A percentile compares a stretch with the other conserved stretches of the same genome.
These are phyloP conservation scores for Orchestes rusci DNA, from an alignment of 2,888 invertebrate species.

Conservation along the genomic window DNA sequence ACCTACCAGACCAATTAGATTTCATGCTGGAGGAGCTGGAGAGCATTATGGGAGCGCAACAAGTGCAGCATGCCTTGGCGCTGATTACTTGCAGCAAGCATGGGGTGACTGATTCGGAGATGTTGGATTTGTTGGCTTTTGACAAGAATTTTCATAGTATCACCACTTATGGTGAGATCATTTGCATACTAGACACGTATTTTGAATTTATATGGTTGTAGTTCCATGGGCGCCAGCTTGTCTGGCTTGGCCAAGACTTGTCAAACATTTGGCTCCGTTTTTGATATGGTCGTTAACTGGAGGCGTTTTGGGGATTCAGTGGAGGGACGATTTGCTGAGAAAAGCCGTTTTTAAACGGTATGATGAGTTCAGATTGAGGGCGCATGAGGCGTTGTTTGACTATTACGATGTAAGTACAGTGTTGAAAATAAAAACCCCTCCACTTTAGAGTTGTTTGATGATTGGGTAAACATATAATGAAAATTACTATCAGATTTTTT, in stretches of 20 bases:
- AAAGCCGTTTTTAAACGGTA: conserved; percentile 59
- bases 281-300: conserved; percentile 54
- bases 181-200: neutral
- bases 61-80: conserved; percentile 61
- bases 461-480: no score
- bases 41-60: conserved; percentile 57
- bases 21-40: conserved; percentile 62
- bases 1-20: conserved; percentile 56
- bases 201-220: conserved; percentile 32
- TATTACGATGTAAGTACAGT: conserved; percentile 55
- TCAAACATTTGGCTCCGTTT: conserved; percentile 59
- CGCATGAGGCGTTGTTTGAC: conserved; percentile 49
- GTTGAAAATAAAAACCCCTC: no score
- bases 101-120: conserved; percentile 76
- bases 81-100: conserved; percentile 67
- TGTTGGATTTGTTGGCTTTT: conserved; percentile 61
- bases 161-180: conserved; percentile 58
- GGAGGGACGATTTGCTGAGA: conserved; percentile 56
- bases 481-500: no score
- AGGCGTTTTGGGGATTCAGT: conserved; percentile 54
- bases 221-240: conserved; percentile 66
- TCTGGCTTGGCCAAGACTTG: conserved; percentile 59
- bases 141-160: conserved; percentile 57
- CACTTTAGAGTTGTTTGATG: no score
- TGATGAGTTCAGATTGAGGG: conserved; percentile 46